Evolutionary conservation across 2,888 invertebrate genomes (phyloP).

Genomic region (Mantis religiosa): DNA sequence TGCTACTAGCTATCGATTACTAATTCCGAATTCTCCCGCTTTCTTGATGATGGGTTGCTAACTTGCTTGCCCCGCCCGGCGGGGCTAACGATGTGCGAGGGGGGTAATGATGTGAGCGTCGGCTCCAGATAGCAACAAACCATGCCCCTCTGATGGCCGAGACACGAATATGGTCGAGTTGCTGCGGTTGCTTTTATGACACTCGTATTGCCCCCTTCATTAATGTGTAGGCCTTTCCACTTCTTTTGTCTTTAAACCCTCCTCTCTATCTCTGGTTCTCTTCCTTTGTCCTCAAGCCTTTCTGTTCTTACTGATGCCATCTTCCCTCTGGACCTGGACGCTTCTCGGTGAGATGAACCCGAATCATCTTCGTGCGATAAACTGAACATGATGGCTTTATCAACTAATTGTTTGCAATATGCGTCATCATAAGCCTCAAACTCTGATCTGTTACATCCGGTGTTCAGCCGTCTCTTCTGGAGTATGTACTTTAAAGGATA

Average conservation of each 20-base stretch:
- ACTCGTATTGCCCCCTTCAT: neutral
- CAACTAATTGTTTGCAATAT: too few species aligned
- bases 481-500: too few species aligned
- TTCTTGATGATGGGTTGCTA: constrained; percentile 13
- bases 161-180: neutral
- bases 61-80: neutral
- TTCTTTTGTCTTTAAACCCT: neutral
- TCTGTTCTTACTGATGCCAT: neutral
- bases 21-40: constrained; percentile 12
- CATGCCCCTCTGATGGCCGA: neutral
- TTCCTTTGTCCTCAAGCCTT: neutral
- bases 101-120: neutral
- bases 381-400: too few species aligned
- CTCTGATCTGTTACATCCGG: too few species aligned
- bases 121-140: neutral
- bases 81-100: neutral
- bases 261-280: neutral
- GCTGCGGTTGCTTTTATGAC: neutral
- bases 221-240: neutral
- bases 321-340: neutral
- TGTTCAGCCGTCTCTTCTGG: too few species aligned
- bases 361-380: neutral
- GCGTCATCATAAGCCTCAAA: too few species aligned
- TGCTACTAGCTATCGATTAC: constrained; percentile 3
- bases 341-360: neutral